Evolutionary conservation across 2,888 invertebrate species (phyloP), one percentile per base, ranked within the genome.

Genomic region (Zhengitettix transpicula): DNA sequence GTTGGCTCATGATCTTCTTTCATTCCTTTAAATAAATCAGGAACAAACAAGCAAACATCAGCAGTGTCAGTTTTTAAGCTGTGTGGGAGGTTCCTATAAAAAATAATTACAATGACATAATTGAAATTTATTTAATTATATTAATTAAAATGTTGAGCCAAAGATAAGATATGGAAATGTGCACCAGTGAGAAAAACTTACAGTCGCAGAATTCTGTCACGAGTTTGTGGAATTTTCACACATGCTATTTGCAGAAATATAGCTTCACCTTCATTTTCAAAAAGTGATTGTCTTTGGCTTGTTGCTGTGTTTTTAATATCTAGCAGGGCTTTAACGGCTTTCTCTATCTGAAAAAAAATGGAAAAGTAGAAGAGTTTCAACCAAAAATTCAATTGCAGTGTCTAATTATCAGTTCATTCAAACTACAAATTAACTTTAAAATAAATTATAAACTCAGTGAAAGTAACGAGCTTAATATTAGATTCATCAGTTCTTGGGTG

Each of bases 21-120:
- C 40, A 77, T 77, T 8, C 85, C 85, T 66, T 81, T 83, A 67
- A 85, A 80, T 53, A 89, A 71, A 70, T 93, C 92, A 10, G 83
- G 79, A 42, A 89, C 89, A 68, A 93, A 82, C 14, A 92, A 71
- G 63, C 87, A 88, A 28, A 90, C 78, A 66, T 89, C 89, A 62
- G 83, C 81, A 3, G 79, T 78, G 2, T 80, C 76, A 42, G 79
- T 75, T n/a, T 82, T 72, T 52, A 87, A 71, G 2, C 81, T 77
- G 69, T 88, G 78, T 56, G 83, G 81, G 10, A 84, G 66, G 12
- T 69, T 67, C 54, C 78, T 79, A 60, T 52, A 69, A 69, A 52
- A 59, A 59, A 40, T 2, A 14, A 14, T 2, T 47, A 47, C 28
- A 28, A 5, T 28, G 3, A 28, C 7, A 28, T 28, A 28, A 28